Base-by-base conservation (phyloP, 2,888 invertebrate genomes). In the Sinhomidia bicolor region DNA sequence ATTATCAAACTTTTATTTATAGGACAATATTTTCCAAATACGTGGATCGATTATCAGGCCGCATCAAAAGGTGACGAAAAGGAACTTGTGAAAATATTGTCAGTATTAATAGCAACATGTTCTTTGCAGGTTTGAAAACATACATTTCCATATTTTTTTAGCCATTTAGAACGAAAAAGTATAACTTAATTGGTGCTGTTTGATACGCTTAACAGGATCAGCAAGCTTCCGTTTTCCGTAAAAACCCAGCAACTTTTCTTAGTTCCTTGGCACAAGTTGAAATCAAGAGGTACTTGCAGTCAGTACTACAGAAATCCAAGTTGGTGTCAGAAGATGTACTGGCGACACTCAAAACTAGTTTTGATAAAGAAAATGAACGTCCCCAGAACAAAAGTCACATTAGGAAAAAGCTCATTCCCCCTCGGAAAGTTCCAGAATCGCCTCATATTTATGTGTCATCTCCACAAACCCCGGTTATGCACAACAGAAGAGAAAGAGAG, bases 391-490 rank as follows among this genome's bases (percentile, higher is more conserved):
- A 14, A 6, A 78, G 17, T n/a, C 12, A 14, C n/a, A 3, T 36
- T 12, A 47, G 41, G 26, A 83, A 84, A 20, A 84, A 76, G 20
- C 9, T 9, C 1, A 41, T 87, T 41, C 84, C 87, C 0, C 32
- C 44, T 1, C 60, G 84, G 17, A 74, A 76, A 47, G 44, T 81
- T 0, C 85, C 74, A 23, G 81, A 89, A 26, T 89, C 89, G 1
- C 89, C 87, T 1, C 86, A 89, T 17, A 80, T 89, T 32, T 89
- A 87, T 26, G 44, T 80, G 0, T 87, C 87, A 2, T 89, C 89
- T 5, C 86, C 86, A 51, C 62, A 54, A 9, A 85, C 84, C 0
- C 84, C 76, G 29, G 1, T 44, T 0, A n/a, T 54, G n/a, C 20
- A 20, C 3, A 41, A 20, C 7, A 60, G 54, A 47, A 36, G 12